Base-by-base conservation (phyloP, 2,797 vertebrate species). In the Acipenser ruthenus region DNA sequence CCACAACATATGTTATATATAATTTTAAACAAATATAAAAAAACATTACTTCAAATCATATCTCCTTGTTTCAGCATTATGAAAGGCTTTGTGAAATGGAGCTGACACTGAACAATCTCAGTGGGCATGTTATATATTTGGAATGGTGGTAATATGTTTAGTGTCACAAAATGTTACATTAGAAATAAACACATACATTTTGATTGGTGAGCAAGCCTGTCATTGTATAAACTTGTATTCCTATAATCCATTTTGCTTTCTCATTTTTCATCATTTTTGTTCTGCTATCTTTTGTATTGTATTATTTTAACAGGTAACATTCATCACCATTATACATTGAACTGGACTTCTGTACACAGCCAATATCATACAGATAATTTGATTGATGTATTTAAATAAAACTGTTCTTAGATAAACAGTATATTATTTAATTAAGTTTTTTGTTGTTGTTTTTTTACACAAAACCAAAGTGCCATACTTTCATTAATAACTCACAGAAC, bases 231-330 rank as follows among this genome's bases (percentile, higher is more conserved):
- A 86, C 89, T 91, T 90, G 86, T 86, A 81, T 88, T 82, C 85
- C 86, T 85, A 82, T 90, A 80, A 89, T 84, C 82, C 88, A 87
- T 84, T 81, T 89, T 76, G 79, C 78, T 83, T 82, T 81, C 86
- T 92, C 90, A 91, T 93, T 92, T 93, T 85, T 93, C 92, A 91
- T 94, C 88, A 91, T 92, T 93, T 91, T 87, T 78, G 76, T 82
- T 82, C 87, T 86, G 85, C 82, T 86, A 82, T 84, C 78, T 80
- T 81, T 71, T 74, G 75, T 83, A 77, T 84, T 86, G 84, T 75
- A 81, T 85, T 86, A 37, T 37, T 85, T 74, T 73, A 77, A 84
- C 67, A 67, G 77, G 74, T 85, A 82, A 79, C 76, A 70, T 84
- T 77, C 82, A 85, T 86, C 76, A 85, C 18, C 51, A 11, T 60